Evolutionary conservation across 2,888 invertebrate genomes (phyloP).

Genomic region (Pyrochroa serraticornis): DNA sequence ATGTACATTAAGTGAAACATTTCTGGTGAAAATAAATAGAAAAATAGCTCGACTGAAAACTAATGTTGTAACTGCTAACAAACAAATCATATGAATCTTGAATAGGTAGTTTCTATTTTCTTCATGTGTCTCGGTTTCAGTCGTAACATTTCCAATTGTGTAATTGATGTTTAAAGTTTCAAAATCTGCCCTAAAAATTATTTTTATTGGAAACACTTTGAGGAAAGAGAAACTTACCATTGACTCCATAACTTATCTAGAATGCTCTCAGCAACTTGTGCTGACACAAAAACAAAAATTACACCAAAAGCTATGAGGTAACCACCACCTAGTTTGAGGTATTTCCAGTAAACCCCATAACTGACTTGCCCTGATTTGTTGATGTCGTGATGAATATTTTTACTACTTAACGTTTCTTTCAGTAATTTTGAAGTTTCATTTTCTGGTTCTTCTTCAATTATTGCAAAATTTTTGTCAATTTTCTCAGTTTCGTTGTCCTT

Average conservation of each 20-base stretch:
- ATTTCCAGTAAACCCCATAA: constrained; percentile 44
- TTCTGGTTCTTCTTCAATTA: constrained; percentile 29
- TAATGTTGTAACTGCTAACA: constrained; percentile 14
- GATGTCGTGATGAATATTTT: constrained; percentile 43
- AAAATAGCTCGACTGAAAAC: background rate
- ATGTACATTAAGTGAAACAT: constrained; percentile 20
- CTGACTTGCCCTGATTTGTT: constrained; percentile 45
- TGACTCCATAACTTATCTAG: constrained; percentile 44
- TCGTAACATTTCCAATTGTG: constrained; percentile 16
- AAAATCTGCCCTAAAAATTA: constrained; percentile 27
- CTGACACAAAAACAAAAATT: constrained; percentile 37
- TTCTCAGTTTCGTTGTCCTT: constrained; percentile 5
- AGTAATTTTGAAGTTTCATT: constrained; percentile 24
- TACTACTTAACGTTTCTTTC: constrained; percentile 5
- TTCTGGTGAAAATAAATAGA: constrained; percentile 12
- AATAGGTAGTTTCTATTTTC: background rate
- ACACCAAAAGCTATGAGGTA: constrained; percentile 40
- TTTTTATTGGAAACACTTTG: background rate
- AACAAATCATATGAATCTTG: background rate
- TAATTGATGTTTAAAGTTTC: constrained; percentile 30
- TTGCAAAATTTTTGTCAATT: constrained; percentile 8
- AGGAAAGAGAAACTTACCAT: constrained; percentile 38
- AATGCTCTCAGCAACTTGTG: constrained; percentile 39
- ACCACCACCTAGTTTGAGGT: constrained; percentile 47
- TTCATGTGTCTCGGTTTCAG: background rate